These are phyloP conservation scores for Redunca redunca DNA, from an alignment of 2,113 vertebrate genomes.

Conservation along the genomic window DNA sequence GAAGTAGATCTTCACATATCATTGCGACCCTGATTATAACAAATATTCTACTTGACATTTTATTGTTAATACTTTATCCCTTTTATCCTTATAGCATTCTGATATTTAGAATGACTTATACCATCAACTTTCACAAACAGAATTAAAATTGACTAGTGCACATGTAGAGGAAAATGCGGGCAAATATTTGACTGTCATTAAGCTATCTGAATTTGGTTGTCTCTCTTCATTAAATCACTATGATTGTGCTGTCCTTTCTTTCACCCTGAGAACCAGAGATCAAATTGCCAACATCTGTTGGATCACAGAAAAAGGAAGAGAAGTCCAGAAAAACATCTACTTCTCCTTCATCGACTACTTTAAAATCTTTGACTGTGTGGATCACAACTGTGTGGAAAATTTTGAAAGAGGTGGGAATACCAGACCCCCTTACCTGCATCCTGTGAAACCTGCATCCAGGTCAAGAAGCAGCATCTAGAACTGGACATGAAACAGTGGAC, in stretches of 20 bases:
- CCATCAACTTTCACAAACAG: not conserved
- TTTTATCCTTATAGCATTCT: not conserved
- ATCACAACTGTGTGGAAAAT: not conserved
- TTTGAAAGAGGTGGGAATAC: not conserved
- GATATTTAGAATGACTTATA: not conserved
- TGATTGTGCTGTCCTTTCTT: not conserved
- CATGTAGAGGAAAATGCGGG: not conserved
- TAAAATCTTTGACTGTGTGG: not conserved
- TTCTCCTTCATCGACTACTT: not conserved
- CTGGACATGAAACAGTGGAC: not conserved
- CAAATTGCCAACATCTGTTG: not conserved
- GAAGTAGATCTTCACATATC: not conserved
- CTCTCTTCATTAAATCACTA: not conserved
- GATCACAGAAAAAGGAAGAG: not conserved
- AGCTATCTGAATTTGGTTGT: not conserved
- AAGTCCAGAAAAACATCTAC: not conserved
- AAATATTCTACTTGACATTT: not conserved
- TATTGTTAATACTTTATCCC: conserved; percentile 20
- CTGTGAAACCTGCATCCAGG: not conserved
- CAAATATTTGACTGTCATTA: not conserved
- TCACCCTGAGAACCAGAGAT: not conserved
- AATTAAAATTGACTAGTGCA: not conserved
- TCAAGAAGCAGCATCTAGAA: not conserved
- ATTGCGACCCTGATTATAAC: not conserved
- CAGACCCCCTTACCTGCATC: not conserved